Conservation (phyloP, 2,888 invertebrate genomes). For the Athalia cordata region DNA sequence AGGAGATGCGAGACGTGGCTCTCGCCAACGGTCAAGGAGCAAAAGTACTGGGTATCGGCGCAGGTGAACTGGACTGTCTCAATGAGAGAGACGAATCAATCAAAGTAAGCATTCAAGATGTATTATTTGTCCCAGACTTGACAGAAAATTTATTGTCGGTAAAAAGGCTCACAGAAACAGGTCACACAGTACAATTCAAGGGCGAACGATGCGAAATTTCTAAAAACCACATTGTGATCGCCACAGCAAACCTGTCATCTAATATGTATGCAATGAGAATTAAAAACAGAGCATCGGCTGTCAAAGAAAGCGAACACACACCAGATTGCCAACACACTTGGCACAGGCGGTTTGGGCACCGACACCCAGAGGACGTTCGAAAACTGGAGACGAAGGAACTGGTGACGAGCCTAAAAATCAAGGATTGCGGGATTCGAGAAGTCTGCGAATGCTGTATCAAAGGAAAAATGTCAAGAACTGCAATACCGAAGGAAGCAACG, state of each 20-base stretch:
- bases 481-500: conserved; percentile 52
- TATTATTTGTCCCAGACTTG: conserved; percentile 52
- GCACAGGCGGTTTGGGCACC: conserved; percentile 55
- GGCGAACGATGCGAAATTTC: conserved; percentile 47
- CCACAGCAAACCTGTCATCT: conserved; percentile 36
- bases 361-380: conserved; percentile 50
- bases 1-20: conserved; percentile 39
- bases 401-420: conserved; percentile 51
- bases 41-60: conserved; percentile 51
- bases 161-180: conserved; percentile 48
- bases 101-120: conserved; percentile 49
- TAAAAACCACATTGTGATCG: conserved; percentile 45
- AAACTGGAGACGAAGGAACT: conserved; percentile 46
- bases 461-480: conserved; percentile 53
- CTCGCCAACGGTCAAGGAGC: conserved; percentile 49
- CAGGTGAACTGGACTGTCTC: conserved; percentile 46
- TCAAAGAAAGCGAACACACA: conserved; percentile 35
- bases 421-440: conserved; percentile 51
- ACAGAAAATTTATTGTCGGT: conserved; percentile 53
- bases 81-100: conserved; percentile 7
- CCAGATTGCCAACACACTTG: conserved; percentile 53
- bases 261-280: conserved; percentile 48
- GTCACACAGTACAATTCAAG: conserved; percentile 49
- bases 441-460: conserved; percentile 55
- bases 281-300: conserved; percentile 41